phyloP scores from a whole-genome alignment of 2,797 vertebrate genomes.

The Loriculus beryllinus region DNA sequence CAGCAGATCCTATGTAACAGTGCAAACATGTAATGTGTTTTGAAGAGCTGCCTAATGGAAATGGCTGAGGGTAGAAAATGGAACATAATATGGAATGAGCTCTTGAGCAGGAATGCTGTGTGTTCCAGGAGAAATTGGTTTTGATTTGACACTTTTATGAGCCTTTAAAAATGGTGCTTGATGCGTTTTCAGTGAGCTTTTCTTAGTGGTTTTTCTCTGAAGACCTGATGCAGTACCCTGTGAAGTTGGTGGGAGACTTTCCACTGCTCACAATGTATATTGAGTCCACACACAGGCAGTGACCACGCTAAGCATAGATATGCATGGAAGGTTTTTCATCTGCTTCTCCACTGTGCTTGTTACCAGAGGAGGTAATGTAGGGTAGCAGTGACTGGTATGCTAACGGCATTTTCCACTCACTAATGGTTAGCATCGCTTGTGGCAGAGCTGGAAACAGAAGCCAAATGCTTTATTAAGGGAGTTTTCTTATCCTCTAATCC shows the following conservation, averaged over 20 bases:
- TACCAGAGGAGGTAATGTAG: background rate
- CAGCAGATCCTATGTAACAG: constrained; percentile 17
- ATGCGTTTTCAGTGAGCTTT: constrained; percentile 36
- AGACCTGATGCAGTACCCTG: constrained; percentile 9
- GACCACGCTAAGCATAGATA: background rate
- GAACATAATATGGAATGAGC: constrained; percentile 53
- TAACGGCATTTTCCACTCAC: background rate
- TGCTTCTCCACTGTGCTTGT: background rate
- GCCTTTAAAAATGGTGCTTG: constrained; percentile 43
- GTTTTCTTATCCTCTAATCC: constrained; percentile 30
- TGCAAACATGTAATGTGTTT: constrained; percentile 55
- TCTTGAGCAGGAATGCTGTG: constrained; percentile 55
- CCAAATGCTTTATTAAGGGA: background rate
- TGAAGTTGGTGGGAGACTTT: constrained; percentile 27
- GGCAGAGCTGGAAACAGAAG: constrained; percentile 26
- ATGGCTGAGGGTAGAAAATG: constrained; percentile 54
- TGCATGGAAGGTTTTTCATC: constrained; percentile 1
- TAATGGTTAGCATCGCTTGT: constrained; percentile 22
- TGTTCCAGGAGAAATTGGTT: constrained; percentile 54
- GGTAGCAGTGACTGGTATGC: constrained; percentile 9
- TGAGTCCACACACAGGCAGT: background rate
- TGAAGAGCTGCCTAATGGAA: constrained; percentile 62
- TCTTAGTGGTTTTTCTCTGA: constrained; percentile 39
- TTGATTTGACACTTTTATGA: constrained; percentile 65
- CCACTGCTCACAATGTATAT: background rate